Evolutionary conservation across 1,140 invertebrate species (phyloP).

Genomic region (Trichonephila clavata): DNA sequence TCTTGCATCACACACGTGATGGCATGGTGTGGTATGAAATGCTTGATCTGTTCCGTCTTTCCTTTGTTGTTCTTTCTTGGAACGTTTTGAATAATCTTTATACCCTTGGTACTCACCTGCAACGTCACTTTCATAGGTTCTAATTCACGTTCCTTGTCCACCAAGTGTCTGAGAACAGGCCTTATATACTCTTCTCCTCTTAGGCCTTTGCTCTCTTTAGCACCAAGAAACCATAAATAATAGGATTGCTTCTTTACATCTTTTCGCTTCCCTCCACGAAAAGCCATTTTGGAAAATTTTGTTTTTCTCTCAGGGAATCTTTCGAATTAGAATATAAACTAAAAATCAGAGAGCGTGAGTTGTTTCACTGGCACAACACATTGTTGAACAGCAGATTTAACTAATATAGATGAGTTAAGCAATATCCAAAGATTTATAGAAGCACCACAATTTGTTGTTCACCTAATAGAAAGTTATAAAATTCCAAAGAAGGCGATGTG

Average conservation of each 20-base stretch:
- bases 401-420: neutral
- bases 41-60: constrained; percentile 88
- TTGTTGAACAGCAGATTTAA: neutral
- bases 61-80: constrained; percentile 78
- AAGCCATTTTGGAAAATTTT: constrained; percentile 74
- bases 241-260: constrained; percentile 97
- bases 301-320: neutral
- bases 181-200: constrained; percentile 90
- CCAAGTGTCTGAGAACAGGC: constrained; percentile 91
- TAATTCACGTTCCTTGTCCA: constrained; percentile 90
- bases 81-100: constrained; percentile 93
- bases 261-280: constrained; percentile 77
- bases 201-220: constrained; percentile 93
- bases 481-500: neutral
- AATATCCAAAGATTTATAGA: neutral
- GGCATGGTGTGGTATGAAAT: constrained; percentile 96
- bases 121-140: constrained; percentile 95
- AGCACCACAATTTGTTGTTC: constrained; percentile 14
- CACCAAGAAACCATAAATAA: constrained; percentile 98
- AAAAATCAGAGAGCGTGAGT: neutral
- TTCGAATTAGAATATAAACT: neutral
- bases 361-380: neutral
- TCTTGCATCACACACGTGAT: constrained; percentile 91
- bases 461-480: neutral
- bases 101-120: constrained; percentile 92